Conservation (phyloP, 2,113 vertebrate genomes). For the Fulmarus glacialis region DNA sequence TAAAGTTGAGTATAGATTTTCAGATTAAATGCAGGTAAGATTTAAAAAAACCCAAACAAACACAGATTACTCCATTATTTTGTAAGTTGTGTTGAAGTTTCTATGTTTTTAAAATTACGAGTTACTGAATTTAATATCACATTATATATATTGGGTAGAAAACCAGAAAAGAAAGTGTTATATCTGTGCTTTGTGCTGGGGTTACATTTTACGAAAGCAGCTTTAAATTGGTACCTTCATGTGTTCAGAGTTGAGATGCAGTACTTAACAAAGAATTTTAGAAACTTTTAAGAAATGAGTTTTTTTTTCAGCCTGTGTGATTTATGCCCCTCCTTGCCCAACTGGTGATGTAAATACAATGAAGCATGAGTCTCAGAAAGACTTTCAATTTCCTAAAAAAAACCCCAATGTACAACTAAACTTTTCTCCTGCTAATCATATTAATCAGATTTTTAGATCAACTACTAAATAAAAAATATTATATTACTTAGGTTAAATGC, state of each 20-base stretch:
- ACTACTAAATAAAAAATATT: not conserved
- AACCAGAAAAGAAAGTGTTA: not conserved
- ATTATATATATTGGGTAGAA: not conserved
- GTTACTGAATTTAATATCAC: not conserved
- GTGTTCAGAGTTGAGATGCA: not conserved
- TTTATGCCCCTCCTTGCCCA: not conserved
- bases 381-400: not conserved
- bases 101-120: not conserved
- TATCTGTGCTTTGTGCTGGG: not conserved
- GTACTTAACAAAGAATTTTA: not conserved
- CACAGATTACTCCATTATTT: not conserved
- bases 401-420: not conserved
- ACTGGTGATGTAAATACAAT: not conserved
- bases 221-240: not conserved
- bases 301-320: not conserved
- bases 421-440: not conserved
- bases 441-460: not conserved
- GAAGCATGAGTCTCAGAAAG: not conserved
- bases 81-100: not conserved
- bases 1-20: not conserved
- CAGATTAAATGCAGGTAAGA: not conserved
- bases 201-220: not conserved
- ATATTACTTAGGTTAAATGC: not conserved
- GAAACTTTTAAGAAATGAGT: not conserved
- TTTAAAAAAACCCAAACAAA: fast-evolving